Percentiles rank a stretch among this genome's conserved stretches.
These are phyloP conservation scores for Achatina immaculata DNA, from an alignment of 1,140 invertebrate species.

Conservation along the genomic window DNA sequence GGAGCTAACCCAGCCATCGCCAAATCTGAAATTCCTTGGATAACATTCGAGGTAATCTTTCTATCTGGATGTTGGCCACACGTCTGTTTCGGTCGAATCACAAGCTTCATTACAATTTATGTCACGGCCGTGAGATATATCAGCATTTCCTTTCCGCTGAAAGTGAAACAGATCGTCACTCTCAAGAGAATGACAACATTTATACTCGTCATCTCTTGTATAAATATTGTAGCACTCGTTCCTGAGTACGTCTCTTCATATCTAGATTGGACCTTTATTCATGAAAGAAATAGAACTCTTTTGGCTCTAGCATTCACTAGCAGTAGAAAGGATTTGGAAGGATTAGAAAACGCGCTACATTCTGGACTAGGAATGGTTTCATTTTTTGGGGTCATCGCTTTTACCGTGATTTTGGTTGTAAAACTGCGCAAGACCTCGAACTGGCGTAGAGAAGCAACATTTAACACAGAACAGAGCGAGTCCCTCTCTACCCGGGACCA, in stretches of 20 bases:
- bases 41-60: neutral
- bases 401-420: neutral
- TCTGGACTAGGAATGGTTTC: neutral
- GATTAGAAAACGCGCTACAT: neutral
- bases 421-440: neutral
- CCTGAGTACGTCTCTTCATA: neutral
- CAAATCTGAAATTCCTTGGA: neutral
- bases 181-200: neutral
- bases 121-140: conserved; percentile 2
- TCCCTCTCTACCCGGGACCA: neutral
- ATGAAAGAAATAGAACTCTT: neutral
- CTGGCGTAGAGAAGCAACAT: neutral
- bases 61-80: neutral
- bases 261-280: neutral
- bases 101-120: conserved; percentile 8
- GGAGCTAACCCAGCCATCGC: neutral
- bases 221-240: neutral
- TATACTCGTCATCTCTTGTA: neutral
- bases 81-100: neutral
- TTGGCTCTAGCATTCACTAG: neutral
- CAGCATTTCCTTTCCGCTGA: neutral
- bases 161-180: neutral
- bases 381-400: neutral
- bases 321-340: neutral
- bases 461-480: neutral